Base-by-base conservation (phyloP, 2,113 vertebrate species). In the Tautogolabrus adspersus region DNA sequence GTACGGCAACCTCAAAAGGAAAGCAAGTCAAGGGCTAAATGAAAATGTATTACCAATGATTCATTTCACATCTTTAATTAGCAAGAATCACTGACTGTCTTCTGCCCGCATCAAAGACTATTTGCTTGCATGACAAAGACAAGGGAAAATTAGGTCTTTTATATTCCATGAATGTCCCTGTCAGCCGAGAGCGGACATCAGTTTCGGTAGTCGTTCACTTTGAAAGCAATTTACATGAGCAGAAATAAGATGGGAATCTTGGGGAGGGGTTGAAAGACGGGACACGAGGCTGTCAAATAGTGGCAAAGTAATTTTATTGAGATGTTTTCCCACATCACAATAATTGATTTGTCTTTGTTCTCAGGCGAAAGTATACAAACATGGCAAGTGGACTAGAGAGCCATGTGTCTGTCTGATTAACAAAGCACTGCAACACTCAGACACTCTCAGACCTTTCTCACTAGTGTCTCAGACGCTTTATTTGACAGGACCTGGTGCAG, bases 341-440 rank as follows among this genome's bases (percentile, higher is more conserved):
- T 85, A 88, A 89, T 82, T 82, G 87, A 91, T 91, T 91, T 83
- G 77, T 70, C 79, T 89, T 89, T 85, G 68, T 83, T 87, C 72
- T 75, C 73, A 1, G 64, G 47, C 13, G 1, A 2, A 37, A 44
- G 61, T 18, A 60, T 10, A 67, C 58, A 72, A 81, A 88, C 79
- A 74, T 47, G 68, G 59, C 61, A 22, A 72, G 75, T 38, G 75
- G 75, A 75, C 79, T 40, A n/a, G 58, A 78, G 71, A 86, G 65
- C 23, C 65, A 61, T 19, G 75, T 10, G 49, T 71, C 47, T 8
- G 70, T 77, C 54, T 81, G 83, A 87, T 86, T 69, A 77, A 67
- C 54, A 68, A 73, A 79, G 55, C 79, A 34, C 26, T 3, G 34
- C 55, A 44, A 42, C 66, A 16, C 64, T 57, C 49, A 3, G 11